Conservation (phyloP, 2,888 invertebrate genomes). For the Protonemura montana region DNA sequence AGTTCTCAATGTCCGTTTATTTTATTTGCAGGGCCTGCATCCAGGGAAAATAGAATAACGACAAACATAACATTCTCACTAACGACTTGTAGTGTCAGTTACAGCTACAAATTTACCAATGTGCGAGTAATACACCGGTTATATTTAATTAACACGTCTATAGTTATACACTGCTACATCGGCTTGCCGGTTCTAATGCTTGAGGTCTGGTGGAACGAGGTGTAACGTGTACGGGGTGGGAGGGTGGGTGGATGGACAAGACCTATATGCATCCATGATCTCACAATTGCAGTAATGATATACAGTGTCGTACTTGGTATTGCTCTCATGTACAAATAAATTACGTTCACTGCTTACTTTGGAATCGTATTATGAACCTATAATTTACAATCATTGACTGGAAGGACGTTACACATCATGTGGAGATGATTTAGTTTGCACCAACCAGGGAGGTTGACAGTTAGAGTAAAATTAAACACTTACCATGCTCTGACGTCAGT, state of each 20-base stretch:
- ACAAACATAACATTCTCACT: no score
- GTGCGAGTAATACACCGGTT: no score
- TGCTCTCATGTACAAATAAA: background rate
- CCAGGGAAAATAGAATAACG: no score
- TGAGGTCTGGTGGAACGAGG: no score
- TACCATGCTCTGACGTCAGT: background rate
- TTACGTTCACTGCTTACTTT: background rate
- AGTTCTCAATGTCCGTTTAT: no score
- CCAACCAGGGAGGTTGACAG: background rate
- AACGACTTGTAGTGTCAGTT: no score
- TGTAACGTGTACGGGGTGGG: background rate
- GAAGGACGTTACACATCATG: background rate
- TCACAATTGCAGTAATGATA: background rate
- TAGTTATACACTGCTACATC: no score
- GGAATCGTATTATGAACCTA: background rate
- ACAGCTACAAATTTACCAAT: no score
- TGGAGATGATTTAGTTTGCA: background rate
- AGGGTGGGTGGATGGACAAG: background rate
- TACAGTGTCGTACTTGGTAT: background rate
- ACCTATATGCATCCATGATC: background rate
- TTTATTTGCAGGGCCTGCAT: no score
- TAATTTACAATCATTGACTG: slow-evolving; percentile 3
- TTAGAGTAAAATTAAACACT: background rate
- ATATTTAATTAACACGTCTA: no score
- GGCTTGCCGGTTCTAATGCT: no score